These are phyloP conservation scores for Drosophila flavopinicola DNA, from an alignment of 2,888 invertebrate genomes.

Conservation along the genomic window DNA sequence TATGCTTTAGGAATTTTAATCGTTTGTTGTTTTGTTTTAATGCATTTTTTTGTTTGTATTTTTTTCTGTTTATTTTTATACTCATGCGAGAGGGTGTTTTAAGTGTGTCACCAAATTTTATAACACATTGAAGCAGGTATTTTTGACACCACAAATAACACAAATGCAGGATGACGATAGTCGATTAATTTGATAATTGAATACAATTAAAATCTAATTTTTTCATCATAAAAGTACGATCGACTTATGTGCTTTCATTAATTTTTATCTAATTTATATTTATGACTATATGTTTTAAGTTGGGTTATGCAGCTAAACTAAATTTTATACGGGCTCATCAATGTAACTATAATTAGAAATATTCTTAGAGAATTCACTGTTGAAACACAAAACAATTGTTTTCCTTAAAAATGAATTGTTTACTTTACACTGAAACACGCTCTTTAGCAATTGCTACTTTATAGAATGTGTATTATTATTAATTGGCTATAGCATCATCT, in stretches of 20 bases:
- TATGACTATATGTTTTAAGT: no score
- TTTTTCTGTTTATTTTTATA: slow-evolving; percentile 29
- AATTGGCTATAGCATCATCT: background rate
- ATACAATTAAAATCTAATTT: background rate
- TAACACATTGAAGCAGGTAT: background rate
- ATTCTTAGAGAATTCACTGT: no score
- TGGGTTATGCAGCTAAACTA: no score
- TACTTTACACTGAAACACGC: no score
- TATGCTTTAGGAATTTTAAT: slow-evolving; percentile 62
- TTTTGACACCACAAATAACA: background rate
- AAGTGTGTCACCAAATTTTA: slow-evolving; percentile 10
- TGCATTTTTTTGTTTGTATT: slow-evolving; percentile 8
- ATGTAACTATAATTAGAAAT: no score
- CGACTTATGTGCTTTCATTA: no score
- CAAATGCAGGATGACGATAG: background rate
- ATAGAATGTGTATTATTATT: no score
- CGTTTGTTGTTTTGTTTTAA: slow-evolving; percentile 8
- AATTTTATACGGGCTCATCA: no score
- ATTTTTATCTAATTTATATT: no score
- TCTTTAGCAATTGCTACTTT: no score
- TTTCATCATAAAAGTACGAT: background rate
- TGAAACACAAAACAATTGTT: no score
- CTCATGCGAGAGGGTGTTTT: slow-evolving; percentile 6
- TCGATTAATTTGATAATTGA: background rate
- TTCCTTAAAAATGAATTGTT: no score